Evolutionary conservation across 2,888 invertebrate species (phyloP).

Genomic region (Acholoe squamosa): DNA sequence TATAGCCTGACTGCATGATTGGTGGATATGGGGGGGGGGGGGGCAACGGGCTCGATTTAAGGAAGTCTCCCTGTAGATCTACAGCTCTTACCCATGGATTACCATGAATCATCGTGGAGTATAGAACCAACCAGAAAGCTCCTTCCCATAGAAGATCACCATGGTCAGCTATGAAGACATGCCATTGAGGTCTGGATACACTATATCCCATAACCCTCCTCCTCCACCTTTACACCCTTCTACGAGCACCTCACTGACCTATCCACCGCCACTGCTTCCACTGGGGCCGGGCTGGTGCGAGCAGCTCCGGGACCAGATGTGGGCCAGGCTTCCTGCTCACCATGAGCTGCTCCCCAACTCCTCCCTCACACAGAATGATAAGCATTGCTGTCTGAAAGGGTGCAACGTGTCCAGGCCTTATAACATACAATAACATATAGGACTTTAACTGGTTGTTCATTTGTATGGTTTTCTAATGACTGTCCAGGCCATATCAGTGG

Average conservation of each 20-base stretch:
- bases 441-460: too few species aligned
- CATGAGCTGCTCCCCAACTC: neutral
- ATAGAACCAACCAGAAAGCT: too few species aligned
- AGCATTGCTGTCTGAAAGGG: neutral
- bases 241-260: neutral
- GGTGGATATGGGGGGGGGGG: too few species aligned
- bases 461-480: too few species aligned
- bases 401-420: neutral
- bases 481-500: too few species aligned
- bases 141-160: neutral
- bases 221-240: neutral
- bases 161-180: neutral
- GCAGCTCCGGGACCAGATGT: neutral
- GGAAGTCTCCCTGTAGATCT: too few species aligned
- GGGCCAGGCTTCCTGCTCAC: neutral
- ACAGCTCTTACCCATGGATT: too few species aligned
- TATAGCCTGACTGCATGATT: too few species aligned
- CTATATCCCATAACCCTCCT: neutral
- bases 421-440: neutral
- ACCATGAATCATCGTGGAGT: neutral
- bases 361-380: neutral
- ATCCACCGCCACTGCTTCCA: neutral
- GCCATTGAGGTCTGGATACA: neutral
- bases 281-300: neutral
- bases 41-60: too few species aligned